Conservation (phyloP, 2,113 vertebrate species). For the Gallinago undulata region DNA sequence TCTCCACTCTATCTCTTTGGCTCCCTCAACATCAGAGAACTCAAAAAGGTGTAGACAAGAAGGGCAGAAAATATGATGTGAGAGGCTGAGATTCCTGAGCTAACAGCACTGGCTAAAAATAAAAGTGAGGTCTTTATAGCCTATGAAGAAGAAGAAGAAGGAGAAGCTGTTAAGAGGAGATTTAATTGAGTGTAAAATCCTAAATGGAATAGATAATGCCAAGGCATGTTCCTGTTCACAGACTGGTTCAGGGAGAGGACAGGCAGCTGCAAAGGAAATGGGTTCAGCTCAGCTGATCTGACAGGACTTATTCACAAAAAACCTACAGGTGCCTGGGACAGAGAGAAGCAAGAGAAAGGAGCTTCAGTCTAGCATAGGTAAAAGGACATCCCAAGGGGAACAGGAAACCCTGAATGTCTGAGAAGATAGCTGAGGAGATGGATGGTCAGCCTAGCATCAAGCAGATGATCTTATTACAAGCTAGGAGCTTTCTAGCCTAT, state of each 20-base stretch:
- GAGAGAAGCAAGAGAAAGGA: background rate
- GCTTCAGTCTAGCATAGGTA: background rate
- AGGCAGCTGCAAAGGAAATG: background rate
- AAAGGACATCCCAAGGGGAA: background rate
- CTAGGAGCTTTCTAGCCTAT: background rate
- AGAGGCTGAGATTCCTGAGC: background rate
- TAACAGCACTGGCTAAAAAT: slow-evolving; percentile 51
- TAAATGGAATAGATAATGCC: slow-evolving; percentile 52
- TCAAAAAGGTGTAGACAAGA: slow-evolving; percentile 30
- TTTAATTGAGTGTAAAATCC: slow-evolving; percentile 65
- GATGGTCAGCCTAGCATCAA: background rate
- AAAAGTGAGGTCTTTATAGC: background rate
- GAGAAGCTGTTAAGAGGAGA: slow-evolving; percentile 25
- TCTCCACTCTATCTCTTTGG: background rate
- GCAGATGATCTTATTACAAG: background rate
- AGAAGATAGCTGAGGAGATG: background rate
- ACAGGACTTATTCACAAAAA: background rate
- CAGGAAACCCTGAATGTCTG: background rate
- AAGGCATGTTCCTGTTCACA: background rate
- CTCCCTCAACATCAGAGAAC: slow-evolving; percentile 10
- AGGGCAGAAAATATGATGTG: background rate
- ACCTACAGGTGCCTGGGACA: background rate
- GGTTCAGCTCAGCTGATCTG: background rate
- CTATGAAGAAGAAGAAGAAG: slow-evolving; percentile 43
- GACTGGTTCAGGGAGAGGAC: background rate